These are phyloP conservation scores for Grantiella picta DNA, from an alignment of 2,113 vertebrate genomes.

Conservation along the genomic window DNA sequence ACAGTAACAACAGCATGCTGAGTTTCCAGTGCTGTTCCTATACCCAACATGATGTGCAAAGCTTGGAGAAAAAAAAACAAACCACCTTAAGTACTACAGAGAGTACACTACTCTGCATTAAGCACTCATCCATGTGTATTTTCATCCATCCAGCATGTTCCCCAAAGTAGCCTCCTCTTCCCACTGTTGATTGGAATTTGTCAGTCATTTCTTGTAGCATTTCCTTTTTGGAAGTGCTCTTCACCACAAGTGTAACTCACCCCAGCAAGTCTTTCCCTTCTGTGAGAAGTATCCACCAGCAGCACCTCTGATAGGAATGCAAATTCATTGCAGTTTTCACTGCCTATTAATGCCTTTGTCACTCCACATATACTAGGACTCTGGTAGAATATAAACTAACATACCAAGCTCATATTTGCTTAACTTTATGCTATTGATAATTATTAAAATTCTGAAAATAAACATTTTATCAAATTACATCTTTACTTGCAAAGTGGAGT, in stretches of 20 bases:
- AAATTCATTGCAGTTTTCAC: background rate
- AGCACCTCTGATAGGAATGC: background rate
- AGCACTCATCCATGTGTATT: background rate
- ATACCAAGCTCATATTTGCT: background rate
- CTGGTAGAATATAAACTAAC: background rate
- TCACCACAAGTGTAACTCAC: background rate
- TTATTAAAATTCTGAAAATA: background rate
- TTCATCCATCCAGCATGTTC: background rate
- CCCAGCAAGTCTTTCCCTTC: background rate
- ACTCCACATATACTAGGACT: background rate
- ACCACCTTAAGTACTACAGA: background rate
- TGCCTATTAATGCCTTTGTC: background rate
- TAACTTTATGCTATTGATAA: background rate
- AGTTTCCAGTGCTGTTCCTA: background rate
- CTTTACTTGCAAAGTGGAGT: background rate
- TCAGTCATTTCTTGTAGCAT: background rate
- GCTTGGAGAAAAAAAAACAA: background rate
- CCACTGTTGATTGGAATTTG: background rate
- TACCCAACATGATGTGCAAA: background rate
- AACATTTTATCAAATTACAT: background rate
- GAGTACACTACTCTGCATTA: background rate
- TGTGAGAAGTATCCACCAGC: background rate
- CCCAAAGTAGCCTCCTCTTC: background rate
- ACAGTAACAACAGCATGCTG: background rate
- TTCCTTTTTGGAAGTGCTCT: background rate